Evolutionary conservation across 2,113 vertebrate genomes (phyloP).

Genomic region (Notarius lentiginosus): DNA sequence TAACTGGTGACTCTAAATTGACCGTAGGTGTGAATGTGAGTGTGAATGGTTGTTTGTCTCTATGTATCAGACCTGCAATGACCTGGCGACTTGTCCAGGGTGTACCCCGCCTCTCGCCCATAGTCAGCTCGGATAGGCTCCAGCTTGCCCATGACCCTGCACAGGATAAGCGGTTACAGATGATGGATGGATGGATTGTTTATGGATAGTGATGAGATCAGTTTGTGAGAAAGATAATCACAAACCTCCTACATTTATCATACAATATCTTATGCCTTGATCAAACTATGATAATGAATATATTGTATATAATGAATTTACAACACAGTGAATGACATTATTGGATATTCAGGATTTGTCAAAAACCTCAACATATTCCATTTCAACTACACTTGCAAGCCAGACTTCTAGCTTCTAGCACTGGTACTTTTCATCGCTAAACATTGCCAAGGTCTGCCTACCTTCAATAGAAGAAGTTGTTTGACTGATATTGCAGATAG

Average conservation of each 20-base stretch:
- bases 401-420: not conserved
- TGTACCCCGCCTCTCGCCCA: too few species aligned
- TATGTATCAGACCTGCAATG: too few species aligned
- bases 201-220: not conserved
- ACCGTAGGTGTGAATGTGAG: too few species aligned
- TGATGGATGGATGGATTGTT: not conserved
- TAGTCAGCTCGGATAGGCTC: too few species aligned
- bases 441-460: not conserved
- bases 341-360: not conserved
- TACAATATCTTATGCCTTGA: not conserved
- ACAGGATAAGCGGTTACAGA: too few species aligned
- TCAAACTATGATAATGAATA: not conserved
- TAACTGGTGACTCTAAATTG: too few species aligned
- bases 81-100: too few species aligned
- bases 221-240: not conserved
- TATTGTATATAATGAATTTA: not conserved
- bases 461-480: not conserved
- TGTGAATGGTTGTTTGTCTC: too few species aligned
- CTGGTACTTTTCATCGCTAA: not conserved
- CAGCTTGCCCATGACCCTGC: too few species aligned
- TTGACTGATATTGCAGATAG: not conserved
- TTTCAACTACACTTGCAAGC: not conserved
- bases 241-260: not conserved
- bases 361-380: not conserved
- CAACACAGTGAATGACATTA: not conserved